Evolutionary conservation across 2,797 vertebrate species (phyloP), one percentile per base, ranked within the genome.

Genomic region (Sciurus vulgaris): DNA sequence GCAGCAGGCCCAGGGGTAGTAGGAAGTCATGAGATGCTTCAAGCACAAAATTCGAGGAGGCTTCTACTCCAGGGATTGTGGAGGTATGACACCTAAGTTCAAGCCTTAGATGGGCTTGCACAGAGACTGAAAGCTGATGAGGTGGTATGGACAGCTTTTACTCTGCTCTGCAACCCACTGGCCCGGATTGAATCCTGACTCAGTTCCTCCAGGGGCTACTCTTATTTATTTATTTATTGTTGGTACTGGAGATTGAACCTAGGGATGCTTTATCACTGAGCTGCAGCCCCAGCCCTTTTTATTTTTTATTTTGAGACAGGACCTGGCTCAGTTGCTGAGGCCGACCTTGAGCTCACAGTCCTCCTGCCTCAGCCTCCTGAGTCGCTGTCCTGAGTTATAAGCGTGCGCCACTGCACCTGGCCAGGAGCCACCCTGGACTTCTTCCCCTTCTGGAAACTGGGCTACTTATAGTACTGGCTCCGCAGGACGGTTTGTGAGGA

Each of bases 381-480:
- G 24, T 26, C 9, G 22, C 22, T 61, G 59, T 9, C 9, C 38
- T 38, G 38, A 38, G 10, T 61, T 61, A 26, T 24, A 61, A 9
- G 24, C 1, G 9, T 61, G 59, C 22, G 4, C 24, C 59, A 24
- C 18, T 3, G 5, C 59, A 26, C 22, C 59, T 26, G 24, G 24
- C 59, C 59, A 26, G 24, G 22, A 9, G 59, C 24, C 24, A 7
- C 59, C 10, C 24, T 61, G 59, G 56, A 90, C 35, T 92, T 95
- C 49, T 51, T 86, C 76, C 93, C 65, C 44, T 67, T 89, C 86
- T 87, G 70, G 84, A 74, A 92, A 59, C 72, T 24, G 63, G 79
- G 24, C 51, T 83, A 86, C 91, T 93, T 78, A 94, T 35, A 94
- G 85, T n/a, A 35, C 77, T 74, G 74, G 78, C 70, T 30, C 72